Evolutionary conservation across 1,140 invertebrate species (phyloP), one percentile per base, ranked within the genome.

Genomic region (Aphidius ervi): DNA sequence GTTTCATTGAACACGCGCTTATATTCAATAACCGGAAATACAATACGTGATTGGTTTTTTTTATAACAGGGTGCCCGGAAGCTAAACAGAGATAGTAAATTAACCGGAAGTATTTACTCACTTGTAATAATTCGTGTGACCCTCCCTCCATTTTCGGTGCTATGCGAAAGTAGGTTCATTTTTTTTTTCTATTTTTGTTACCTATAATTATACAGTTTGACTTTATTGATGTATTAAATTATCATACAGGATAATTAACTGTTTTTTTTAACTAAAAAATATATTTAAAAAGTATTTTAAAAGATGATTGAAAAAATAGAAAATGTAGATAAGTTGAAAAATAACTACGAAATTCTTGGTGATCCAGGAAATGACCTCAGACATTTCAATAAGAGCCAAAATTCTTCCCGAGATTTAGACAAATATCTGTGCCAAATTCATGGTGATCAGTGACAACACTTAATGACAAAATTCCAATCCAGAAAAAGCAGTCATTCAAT

Each of bases 11-110:
- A 43, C 39, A 46, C 37, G n/a, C 23, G 9, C 45, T 6, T 31
- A 46, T 41, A 62, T 42, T 40, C 56, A 63, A 63, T 63, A 56
- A 48, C 64, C 68, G 68, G 68, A 70, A 62, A 62, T 61, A 8
- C n/a, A 31, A 20, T 31, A 64, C 68, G 68, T 70, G 68, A 70
- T 67, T 56, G 37, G 66, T 65, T 49, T 70, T 68, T 56, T 46
- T 48, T 64, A 67, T 52, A 64, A 48, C 10, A 63, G 48, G 56
- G 56, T 63, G 61, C 62, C 60, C 59, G 57, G 67, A 68, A 70
- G 59, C 59, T 60, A 63, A 40, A 58, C 66, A 65, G 63, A 54
- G 52, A 54, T 37, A 9, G 41, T 20, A n/a, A 41, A 42, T 42
- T 16, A 41, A 54, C 8, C 23, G 43, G 58, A 42, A 3, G 39